Percentiles rank a stretch among this genome's conserved stretches.
Conservation (phyloP, 1,140 invertebrate genomes). For the Drosophila kikkawai region DNA sequence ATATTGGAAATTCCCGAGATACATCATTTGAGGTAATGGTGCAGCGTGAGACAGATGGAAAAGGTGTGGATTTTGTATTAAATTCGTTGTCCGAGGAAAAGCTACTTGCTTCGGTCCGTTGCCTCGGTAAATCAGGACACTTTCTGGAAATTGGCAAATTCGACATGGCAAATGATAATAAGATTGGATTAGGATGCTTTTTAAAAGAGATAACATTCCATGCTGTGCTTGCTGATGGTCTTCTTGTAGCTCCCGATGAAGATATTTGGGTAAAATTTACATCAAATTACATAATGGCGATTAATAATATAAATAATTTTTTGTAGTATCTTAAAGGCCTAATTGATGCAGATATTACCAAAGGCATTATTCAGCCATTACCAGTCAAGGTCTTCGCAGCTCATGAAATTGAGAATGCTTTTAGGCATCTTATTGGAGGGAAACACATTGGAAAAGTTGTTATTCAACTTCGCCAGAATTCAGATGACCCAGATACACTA, state of each 20-base stretch:
- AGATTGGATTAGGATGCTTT: conserved; percentile 91
- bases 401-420: conserved; percentile 89
- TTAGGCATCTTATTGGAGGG: conserved; percentile 92
- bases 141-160: conserved; percentile 93
- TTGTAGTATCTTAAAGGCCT: conserved; percentile 67
- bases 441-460: conserved; percentile 95
- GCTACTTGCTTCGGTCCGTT: conserved; percentile 90
- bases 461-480: conserved; percentile 66
- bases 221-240: conserved; percentile 93
- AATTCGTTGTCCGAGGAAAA: conserved; percentile 90
- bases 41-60: conserved; percentile 86
- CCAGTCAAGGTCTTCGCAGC: conserved; percentile 87
- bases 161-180: conserved; percentile 89
- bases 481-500: conserved; percentile 54
- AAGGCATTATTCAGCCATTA: conserved; percentile 89
- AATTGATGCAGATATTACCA: conserved; percentile 75
- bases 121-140: conserved; percentile 89
- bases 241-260: conserved; percentile 87
- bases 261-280: conserved; percentile 85
- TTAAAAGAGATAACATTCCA: conserved; percentile 94
- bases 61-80: conserved; percentile 89
- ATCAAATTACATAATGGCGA: background rate
- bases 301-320: background rate
- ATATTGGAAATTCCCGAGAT: conserved; percentile 89
- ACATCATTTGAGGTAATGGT: conserved; percentile 88